These are phyloP conservation scores for Helarctos malayanus DNA, from an alignment of 2,797 vertebrate genomes.

Conservation along the genomic window DNA sequence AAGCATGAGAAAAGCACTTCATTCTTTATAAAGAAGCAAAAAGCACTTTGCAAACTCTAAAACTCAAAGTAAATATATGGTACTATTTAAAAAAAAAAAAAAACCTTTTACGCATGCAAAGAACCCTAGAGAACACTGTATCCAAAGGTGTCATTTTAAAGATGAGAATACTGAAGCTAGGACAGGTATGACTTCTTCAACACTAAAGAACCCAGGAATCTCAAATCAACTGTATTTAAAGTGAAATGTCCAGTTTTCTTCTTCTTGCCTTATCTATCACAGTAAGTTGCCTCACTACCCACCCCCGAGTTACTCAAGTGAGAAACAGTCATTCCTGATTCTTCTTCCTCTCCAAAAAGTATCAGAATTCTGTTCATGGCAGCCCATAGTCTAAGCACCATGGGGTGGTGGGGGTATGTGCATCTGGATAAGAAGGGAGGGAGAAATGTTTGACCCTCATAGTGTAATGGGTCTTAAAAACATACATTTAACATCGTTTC, in stretches of 20 bases:
- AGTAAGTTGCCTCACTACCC: neutral
- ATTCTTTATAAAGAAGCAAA: neutral
- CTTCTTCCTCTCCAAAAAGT: neutral
- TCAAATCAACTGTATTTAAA: neutral
- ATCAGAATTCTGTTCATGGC: neutral
- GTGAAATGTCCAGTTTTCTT: neutral
- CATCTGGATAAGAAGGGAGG: neutral
- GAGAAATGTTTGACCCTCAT: neutral
- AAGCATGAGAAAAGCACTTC: neutral
- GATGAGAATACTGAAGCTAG: neutral
- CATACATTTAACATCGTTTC: neutral
- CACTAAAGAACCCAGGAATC: neutral
- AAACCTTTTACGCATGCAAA: neutral
- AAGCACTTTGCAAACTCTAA: neutral
- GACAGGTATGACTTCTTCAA: neutral
- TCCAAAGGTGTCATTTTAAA: neutral
- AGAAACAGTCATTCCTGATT: neutral
- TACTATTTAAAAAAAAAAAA: neutral
- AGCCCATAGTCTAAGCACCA: too few species aligned
- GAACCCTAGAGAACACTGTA: neutral
- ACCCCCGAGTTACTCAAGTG: neutral
- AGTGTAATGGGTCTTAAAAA: neutral
- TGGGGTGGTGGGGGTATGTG: neutral
- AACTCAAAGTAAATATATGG: neutral
- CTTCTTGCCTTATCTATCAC: neutral